Base-by-base conservation (phyloP, 2,888 invertebrate genomes). In the Machimus atricapillus region DNA sequence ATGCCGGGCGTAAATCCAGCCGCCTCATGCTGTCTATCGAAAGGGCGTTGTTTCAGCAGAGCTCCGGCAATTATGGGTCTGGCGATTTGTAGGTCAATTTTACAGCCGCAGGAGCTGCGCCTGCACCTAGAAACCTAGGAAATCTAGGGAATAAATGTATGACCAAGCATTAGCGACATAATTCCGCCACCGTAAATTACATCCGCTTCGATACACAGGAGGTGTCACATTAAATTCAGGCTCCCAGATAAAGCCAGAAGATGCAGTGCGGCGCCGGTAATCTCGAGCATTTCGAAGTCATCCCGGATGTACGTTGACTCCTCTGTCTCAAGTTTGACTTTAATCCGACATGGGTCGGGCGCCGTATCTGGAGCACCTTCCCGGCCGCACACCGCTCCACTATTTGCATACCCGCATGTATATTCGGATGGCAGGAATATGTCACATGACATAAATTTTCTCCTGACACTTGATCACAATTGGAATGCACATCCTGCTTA, bases 361-460 rank as follows among this genome's bases (percentile, higher is more conserved):
- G 46, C 37, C 78, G 12, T 66, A 66, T 66, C 66, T 66, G 27
- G 66, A 66, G 27, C 66, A 66, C 66, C 66, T 66, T 66, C 23
- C 66, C 66, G 12, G 66, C 27, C 27, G 16, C 16, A 58, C 9
- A 66, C 66, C 40, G 12, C 8, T 46, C 27, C 2, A 27, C 46
- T 56, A 52, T 81, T 81, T 81, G 81, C 81, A 81, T 81, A 46
- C 81, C 27, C 81, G n/a, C n/a, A 52, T 52, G 52, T 81, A 56
- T 78, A 40, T 37, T 40, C 76, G 34, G 76, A 81, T 81, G 46
- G 81, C 81, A 81, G 43, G 56, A 81, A 56, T 81, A 81, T 81
- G 81, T 81, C 81, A 81, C 81, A 81, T 78, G 40, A 81, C 81
- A 81, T 81, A 81, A 81, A 81, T 81, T 81, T 81, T 56, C 81